Evolutionary conservation across 1,140 invertebrate species (phyloP).

Genomic region (Solen grandis): DNA sequence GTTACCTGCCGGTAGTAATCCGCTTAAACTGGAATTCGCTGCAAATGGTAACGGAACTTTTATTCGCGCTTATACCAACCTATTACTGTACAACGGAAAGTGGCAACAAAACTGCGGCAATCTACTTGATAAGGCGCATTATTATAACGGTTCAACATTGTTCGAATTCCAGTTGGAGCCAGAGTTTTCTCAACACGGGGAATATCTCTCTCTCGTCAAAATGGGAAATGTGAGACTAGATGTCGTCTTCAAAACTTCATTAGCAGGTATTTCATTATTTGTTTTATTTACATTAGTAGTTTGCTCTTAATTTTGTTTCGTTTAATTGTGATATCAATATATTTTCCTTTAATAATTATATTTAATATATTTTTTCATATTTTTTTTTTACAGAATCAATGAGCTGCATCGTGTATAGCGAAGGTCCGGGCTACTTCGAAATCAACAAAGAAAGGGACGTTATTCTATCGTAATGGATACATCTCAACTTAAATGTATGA

Average conservation of each 20-base stretch:
- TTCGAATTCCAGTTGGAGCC: constrained; percentile 54
- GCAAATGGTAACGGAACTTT: neutral
- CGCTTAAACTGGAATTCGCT: constrained; percentile 42
- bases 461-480: constrained; percentile 48
- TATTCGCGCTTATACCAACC: constrained; percentile 22
- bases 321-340: too few species aligned
- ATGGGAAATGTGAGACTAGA: constrained; percentile 37
- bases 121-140: constrained; percentile 14
- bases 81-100: constrained; percentile 23
- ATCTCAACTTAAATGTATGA: constrained; percentile 19
- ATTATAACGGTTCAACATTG: constrained; percentile 29
- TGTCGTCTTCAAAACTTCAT: neutral
- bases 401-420: neutral
- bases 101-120: constrained; percentile 37
- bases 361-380: too few species aligned
- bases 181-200: constrained; percentile 17
- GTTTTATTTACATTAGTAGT: too few species aligned
- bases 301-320: too few species aligned
- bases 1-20: constrained; percentile 29
- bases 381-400: constrained; percentile 4
- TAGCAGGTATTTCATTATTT: neutral
- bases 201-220: constrained; percentile 24
- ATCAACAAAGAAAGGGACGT: constrained; percentile 39
- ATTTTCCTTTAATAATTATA: too few species aligned
- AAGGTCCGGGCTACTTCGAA: constrained; percentile 36